phyloP scores from a whole-genome alignment of 2,888 invertebrate genomes.

The Diarsia mendica region DNA sequence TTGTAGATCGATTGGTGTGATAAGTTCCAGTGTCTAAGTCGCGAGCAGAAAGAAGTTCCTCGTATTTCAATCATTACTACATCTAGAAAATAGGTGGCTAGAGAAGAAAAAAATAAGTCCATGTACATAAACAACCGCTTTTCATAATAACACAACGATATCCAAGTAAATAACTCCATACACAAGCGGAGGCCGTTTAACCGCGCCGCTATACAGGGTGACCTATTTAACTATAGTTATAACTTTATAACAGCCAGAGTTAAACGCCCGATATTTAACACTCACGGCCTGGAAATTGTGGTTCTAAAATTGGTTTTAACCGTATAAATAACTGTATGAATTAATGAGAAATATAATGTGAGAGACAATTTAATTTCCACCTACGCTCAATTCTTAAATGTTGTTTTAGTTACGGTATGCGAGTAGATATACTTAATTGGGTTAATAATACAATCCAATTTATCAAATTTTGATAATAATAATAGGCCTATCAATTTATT shows the following conservation, averaged over 20 bases:
- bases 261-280: conserved; percentile 50
- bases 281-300: conserved; percentile 35
- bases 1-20: too few species aligned
- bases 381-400: not conserved
- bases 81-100: not conserved
- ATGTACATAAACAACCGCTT: not conserved
- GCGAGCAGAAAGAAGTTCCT: not conserved
- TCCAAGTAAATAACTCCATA: conserved; percentile 44
- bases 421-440: not conserved
- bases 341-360: conserved; percentile 24
- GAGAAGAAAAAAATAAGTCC: not conserved
- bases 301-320: conserved; percentile 38
- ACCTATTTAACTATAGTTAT: conserved; percentile 57
- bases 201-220: conserved; percentile 36
- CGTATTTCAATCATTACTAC: not conserved
- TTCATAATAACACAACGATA: conserved; percentile 14
- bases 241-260: conserved; percentile 34
- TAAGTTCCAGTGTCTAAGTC: not conserved
- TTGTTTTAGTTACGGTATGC: not conserved
- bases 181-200: conserved; percentile 30
- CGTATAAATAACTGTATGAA: conserved; percentile 22
- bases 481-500: not conserved
- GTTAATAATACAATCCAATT: too few species aligned
- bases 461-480: too few species aligned
- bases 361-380: conserved; percentile 13